Conservation (phyloP, 2,113 vertebrate species). For the Progne subis region DNA sequence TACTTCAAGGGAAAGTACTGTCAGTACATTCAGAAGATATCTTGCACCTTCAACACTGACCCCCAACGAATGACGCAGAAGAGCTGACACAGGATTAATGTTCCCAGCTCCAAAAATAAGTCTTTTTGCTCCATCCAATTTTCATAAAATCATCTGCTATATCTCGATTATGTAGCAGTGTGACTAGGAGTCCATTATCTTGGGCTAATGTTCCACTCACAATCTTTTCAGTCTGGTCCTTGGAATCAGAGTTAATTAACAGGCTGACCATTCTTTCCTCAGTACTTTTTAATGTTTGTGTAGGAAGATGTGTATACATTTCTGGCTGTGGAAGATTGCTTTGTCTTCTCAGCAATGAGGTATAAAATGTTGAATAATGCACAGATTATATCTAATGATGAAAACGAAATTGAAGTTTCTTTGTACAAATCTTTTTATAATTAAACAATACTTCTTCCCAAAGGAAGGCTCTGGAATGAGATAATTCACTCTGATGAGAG, state of each 20-base stretch:
- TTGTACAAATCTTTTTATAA: background rate
- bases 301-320: background rate
- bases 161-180: background rate
- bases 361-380: background rate
- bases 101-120: background rate
- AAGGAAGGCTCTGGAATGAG: background rate
- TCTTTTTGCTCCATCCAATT: background rate
- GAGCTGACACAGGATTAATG: background rate
- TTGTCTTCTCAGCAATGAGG: background rate
- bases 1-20: background rate
- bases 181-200: background rate
- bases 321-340: background rate
- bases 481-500: background rate
- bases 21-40: background rate
- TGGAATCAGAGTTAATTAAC: conserved; percentile 7
- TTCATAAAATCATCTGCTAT: background rate
- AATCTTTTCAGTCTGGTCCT: background rate
- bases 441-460: background rate
- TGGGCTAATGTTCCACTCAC: background rate
- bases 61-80: background rate
- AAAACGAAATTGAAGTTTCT: background rate
- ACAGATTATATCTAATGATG: background rate
- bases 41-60: background rate
- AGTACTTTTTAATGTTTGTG: background rate
- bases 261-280: background rate